Base-by-base conservation (phyloP, 30 jellyfish, hydroid and myxozoan species). In the Clytia hemisphaerica region DNA sequence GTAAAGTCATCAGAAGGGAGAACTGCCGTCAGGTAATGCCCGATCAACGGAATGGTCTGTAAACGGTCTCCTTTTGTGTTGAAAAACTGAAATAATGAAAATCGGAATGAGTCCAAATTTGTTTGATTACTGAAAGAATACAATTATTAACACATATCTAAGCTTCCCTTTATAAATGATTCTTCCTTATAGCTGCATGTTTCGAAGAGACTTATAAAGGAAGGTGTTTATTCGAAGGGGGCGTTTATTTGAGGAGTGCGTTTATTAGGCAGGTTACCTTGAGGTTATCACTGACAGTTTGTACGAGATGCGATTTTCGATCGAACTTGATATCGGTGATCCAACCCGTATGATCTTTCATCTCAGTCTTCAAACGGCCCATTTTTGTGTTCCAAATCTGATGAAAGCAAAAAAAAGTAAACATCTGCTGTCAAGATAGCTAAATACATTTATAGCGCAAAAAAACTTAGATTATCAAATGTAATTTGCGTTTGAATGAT, bases 231-330 rank as follows among this genome's bases (percentile, higher is more conserved):
- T n/a, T n/a, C n/a, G n/a, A n/a, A n/a, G n/a, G n/a, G n/a, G n/a
- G n/a, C n/a, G n/a, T n/a, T n/a, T n/a, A n/a, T n/a, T n/a, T n/a
- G n/a, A n/a, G n/a, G n/a, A n/a, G n/a, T n/a, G n/a, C n/a, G n/a
- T n/a, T n/a, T n/a, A n/a, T n/a, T n/a, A n/a, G n/a, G n/a, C 31
- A 35, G 26, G 47, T 45, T 38, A 84, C 95, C 93, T 77, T 84
- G 15, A 84, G 59, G 72, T 84, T 83, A 30, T 73, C 61, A 75
- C 95, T 78, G 30, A 84, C 81, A 5, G 96, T 66, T 49, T 72
- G 61, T 7, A 85, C 50, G 42, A 45, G 27, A 18, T 37, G 36
- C 15, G 80, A 80, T 44, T 67, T 78, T 7, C 79, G 71, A 18
- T 84, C 47, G 37, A 85, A 79, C 26, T 66, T 87, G 0, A 85